Evolutionary conservation across 1,140 invertebrate genomes (phyloP).

Genomic region (Thaumatotibia leucotreta): DNA sequence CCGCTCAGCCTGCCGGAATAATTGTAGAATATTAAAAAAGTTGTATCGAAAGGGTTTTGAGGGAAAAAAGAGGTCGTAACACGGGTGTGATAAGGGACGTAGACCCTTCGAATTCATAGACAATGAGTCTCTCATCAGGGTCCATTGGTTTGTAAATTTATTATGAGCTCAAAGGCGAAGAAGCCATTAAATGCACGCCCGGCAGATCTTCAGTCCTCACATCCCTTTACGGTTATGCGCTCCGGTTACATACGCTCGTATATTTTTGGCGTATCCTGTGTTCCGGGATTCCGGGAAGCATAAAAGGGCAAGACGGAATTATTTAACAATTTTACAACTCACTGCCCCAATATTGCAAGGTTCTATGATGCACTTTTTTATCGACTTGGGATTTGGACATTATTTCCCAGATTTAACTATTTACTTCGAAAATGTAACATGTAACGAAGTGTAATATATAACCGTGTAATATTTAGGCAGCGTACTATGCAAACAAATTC

Average conservation of each 20-base stretch:
- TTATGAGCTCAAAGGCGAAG: conserved; percentile 1
- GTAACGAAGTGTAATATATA: too few species aligned
- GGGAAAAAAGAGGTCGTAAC: background rate
- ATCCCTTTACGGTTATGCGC: too few species aligned
- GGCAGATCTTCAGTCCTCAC: background rate
- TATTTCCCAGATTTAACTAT: too few species aligned
- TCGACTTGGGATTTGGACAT: too few species aligned
- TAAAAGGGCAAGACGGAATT: too few species aligned
- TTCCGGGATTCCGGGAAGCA: background rate
- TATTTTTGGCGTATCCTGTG: background rate
- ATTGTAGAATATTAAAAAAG: conserved; percentile 10
- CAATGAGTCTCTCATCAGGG: background rate
- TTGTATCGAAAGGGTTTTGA: background rate
- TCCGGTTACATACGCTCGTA: too few species aligned
- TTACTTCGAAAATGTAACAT: too few species aligned
- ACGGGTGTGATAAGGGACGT: background rate
- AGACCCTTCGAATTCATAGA: conserved; percentile 8
- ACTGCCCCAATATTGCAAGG: too few species aligned
- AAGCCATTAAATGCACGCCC: background rate
- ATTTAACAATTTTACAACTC: too few species aligned
- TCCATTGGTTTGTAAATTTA: conserved; percentile 1
- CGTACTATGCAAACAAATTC: too few species aligned
- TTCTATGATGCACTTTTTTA: too few species aligned
- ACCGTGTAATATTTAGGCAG: too few species aligned
- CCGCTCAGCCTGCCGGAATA: background rate